Conservation (phyloP, 2,113 vertebrate species). For the Eptesicus fuscus region DNA sequence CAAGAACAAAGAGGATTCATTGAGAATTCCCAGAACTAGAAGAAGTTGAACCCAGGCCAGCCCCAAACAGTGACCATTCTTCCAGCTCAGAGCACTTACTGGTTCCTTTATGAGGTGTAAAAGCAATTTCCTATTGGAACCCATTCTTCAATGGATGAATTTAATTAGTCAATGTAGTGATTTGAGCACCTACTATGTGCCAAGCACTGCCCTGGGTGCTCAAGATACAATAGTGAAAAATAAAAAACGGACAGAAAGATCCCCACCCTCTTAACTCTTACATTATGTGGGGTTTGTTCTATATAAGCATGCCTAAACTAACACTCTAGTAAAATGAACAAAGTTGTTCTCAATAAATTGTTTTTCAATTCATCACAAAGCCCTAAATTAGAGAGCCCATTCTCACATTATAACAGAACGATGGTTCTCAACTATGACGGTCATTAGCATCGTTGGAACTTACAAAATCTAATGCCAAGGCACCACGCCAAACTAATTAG, state of each 20-base stretch:
- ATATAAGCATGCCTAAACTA: background rate
- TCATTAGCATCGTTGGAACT: background rate
- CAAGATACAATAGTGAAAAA: background rate
- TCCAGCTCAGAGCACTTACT: background rate
- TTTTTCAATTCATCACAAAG: background rate
- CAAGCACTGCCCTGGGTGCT: background rate
- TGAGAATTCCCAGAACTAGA: background rate
- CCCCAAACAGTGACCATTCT: constrained; percentile 42
- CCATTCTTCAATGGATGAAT: background rate
- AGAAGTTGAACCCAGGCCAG: background rate
- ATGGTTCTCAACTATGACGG: background rate
- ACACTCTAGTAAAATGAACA: background rate
- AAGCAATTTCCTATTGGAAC: background rate
- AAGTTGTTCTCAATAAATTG: background rate
- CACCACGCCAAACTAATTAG: background rate
- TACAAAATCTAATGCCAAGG: background rate
- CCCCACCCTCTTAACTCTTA: background rate
- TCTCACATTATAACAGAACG: background rate
- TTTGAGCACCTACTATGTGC: background rate
- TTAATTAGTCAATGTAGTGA: background rate
- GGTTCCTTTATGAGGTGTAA: constrained; percentile 4
- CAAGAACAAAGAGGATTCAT: constrained; percentile 44
- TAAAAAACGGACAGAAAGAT: background rate
- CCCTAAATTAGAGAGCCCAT: background rate
- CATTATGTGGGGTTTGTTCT: background rate